Conservation (phyloP, 2,888 invertebrate species). For the Ferrisia virgata region DNA sequence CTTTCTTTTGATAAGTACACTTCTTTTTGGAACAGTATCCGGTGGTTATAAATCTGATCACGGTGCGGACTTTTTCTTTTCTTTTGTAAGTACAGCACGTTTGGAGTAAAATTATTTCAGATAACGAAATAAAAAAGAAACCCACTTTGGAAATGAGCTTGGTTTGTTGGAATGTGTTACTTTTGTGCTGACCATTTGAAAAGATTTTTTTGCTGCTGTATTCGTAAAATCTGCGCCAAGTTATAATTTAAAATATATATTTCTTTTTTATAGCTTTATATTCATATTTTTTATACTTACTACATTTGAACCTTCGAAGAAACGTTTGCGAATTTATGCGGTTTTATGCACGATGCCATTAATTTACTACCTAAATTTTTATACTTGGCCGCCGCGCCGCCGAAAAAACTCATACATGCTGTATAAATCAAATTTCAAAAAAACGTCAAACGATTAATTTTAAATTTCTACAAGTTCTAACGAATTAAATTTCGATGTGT, state of each 20-base stretch:
- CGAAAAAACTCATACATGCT: no score
- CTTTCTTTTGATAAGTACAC: background rate
- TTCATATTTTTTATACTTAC: background rate
- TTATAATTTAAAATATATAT: background rate
- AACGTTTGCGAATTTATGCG: background rate
- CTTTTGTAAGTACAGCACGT: background rate
- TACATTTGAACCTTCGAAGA: background rate
- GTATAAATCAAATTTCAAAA: background rate
- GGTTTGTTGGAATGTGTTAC: conserved; percentile 23
- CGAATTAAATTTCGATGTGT: background rate
- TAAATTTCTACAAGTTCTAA: background rate
- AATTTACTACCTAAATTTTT: no score
- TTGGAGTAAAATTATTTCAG: conserved; percentile 12
- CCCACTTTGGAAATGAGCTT: background rate
- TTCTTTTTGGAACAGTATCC: conserved; percentile 8
- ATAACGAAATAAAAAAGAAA: conserved; percentile 21
- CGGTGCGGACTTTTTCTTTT: conserved; percentile 10
- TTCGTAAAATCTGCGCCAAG: background rate
- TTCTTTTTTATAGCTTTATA: background rate
- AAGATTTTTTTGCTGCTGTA: background rate
- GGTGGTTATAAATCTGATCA: conserved; percentile 13
- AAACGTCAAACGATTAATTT: background rate
- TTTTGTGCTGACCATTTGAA: conserved; percentile 11
- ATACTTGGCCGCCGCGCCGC: no score
- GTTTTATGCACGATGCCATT: no score